Evolutionary conservation across 2,888 invertebrate species (phyloP).

Genomic region (Portevinia maculata): DNA sequence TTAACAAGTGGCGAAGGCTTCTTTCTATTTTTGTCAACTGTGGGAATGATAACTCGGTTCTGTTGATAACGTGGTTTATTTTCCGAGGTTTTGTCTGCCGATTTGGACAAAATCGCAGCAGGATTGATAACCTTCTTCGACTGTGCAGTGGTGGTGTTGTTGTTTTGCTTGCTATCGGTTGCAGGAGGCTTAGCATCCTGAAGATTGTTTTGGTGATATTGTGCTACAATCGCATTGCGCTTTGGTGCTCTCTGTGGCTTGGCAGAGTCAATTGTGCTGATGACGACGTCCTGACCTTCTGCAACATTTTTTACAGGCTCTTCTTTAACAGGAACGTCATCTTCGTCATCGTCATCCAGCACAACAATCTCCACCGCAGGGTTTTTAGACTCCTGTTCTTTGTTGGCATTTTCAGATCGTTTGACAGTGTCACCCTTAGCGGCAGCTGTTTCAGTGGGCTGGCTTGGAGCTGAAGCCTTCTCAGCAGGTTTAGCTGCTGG

Average conservation of each 20-base stretch:
- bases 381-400: neutral
- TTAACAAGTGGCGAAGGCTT: neutral
- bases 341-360: constrained; percentile 54
- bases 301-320: neutral
- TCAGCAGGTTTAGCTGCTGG: constrained; percentile 1
- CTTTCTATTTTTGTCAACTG: constrained; percentile 64
- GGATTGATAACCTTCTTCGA: constrained; percentile 49
- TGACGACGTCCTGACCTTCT: constrained; percentile 1
- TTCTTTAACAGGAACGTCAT: neutral
- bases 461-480: neutral
- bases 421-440: neutral
- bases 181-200: neutral
- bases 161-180: neutral
- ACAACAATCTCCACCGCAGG: constrained; percentile 66
- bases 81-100: neutral
- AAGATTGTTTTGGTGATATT: constrained; percentile 9
- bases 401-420: neutral
- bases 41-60: constrained; percentile 75
- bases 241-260: constrained; percentile 34
- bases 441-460: neutral
- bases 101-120: constrained; percentile 55
- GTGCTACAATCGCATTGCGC: neutral
- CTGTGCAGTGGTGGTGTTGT: neutral
- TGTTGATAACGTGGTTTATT: constrained; percentile 72
- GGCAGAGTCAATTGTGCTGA: constrained; percentile 20